Conservation (phyloP, 30 jellyfish, hydroid and myxozoan genomes). For the Catostylus mosaicus region DNA sequence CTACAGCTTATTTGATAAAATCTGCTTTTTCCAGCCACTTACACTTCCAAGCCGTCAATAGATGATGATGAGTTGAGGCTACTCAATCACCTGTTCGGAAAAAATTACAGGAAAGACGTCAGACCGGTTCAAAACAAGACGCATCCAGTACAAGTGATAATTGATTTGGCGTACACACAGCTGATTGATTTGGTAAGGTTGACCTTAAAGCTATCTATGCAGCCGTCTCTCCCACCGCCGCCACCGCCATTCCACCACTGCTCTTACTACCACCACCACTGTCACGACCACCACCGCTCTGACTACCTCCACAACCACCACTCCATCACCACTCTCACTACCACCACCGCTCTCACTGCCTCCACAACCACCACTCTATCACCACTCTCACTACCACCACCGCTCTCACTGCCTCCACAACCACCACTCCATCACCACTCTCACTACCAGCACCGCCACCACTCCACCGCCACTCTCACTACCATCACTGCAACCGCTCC, state of each 20-base stretch:
- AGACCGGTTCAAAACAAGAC: constrained; percentile 89
- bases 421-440: neutral
- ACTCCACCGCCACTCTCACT: too few relatives aligned
- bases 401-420: neutral
- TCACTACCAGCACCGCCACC: neutral
- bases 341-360: neutral
- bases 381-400: neutral
- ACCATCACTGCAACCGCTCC: neutral
- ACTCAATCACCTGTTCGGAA: constrained; percentile 53
- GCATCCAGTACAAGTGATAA: constrained; percentile 75
- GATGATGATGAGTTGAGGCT: constrained; percentile 87
- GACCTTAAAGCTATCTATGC: neutral
- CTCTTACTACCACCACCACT: neutral
- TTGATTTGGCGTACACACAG: constrained; percentile 95
- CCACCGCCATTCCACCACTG: neutral
- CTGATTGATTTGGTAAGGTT: constrained; percentile 87
- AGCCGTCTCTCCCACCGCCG: neutral
- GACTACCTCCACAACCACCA: neutral
- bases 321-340: neutral
- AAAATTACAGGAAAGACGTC: constrained; percentile 77
- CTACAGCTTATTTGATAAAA: too few relatives aligned
- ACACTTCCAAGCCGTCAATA: neutral
- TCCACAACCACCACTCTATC: neutral
- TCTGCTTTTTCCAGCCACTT: too few relatives aligned
- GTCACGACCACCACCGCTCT: neutral